Conservation (phyloP, 2,113 vertebrate genomes). For the Centropus bengalensis region DNA sequence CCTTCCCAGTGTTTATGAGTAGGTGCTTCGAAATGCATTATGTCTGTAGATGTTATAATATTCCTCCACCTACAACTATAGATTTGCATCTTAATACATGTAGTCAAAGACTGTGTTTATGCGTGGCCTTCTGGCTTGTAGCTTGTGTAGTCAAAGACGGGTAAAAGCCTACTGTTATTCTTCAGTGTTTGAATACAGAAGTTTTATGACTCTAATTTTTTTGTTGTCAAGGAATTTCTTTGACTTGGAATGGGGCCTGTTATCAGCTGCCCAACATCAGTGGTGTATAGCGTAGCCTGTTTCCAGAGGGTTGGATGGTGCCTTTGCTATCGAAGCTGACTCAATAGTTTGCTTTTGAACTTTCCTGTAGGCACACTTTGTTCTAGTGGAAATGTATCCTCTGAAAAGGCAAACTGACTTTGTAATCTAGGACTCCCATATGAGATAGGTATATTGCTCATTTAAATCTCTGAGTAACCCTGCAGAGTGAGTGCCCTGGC, state of each 20-base stretch:
- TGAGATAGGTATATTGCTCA: background rate
- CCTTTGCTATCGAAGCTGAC: background rate
- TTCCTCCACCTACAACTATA: background rate
- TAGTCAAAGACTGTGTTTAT: background rate
- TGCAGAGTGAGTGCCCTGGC: background rate
- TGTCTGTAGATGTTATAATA: background rate
- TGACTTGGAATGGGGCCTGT: fast-evolving
- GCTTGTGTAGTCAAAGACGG: background rate
- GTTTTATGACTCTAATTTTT: background rate
- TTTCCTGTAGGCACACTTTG: background rate
- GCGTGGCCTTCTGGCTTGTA: background rate
- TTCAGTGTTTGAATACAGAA: background rate
- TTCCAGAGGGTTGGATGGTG: background rate
- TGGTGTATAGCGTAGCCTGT: background rate
- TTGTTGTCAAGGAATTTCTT: background rate
- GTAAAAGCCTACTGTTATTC: background rate
- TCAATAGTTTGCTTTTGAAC: background rate
- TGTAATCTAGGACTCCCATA: background rate
- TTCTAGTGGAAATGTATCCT: background rate
- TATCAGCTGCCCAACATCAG: background rate
- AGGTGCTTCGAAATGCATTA: background rate
- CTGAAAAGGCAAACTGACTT: background rate
- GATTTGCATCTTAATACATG: background rate
- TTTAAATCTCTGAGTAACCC: background rate
- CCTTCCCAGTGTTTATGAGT: background rate